Conservation (phyloP, 2,797 vertebrate genomes). For the Capromys pilorides region DNA sequence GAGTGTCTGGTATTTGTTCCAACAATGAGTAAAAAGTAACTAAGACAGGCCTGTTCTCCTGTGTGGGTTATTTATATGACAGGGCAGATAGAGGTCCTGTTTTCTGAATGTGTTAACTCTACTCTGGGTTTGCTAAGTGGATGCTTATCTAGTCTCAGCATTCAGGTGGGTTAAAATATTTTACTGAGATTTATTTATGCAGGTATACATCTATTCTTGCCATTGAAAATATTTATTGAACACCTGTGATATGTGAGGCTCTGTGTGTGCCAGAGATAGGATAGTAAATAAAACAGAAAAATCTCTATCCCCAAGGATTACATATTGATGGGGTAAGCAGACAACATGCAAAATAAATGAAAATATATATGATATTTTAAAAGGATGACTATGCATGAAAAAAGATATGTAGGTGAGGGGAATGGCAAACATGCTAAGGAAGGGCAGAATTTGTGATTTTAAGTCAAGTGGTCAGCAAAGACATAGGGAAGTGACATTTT, state of each 20-base stretch:
- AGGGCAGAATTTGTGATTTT: background rate
- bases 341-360: conserved; percentile 6
- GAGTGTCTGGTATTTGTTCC: no score
- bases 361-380: conserved; percentile 22
- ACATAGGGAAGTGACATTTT: background rate
- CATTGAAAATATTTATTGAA: conserved; percentile 59
- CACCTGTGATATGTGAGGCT: conserved; percentile 16
- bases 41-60: background rate
- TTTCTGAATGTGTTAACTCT: background rate
- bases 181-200: conserved; percentile 51
- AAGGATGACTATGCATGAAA: background rate
- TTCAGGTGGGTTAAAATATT: background rate
- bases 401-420: background rate
- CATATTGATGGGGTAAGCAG: background rate
- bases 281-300: conserved; percentile 49
- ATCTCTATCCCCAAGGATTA: background rate
- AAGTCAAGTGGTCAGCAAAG: background rate
- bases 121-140: background rate
- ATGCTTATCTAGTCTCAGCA: background rate
- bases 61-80: conserved; percentile 49
- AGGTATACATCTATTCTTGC: background rate
- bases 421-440: background rate
- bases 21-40: no score
- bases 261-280: background rate
- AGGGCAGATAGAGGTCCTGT: conserved; percentile 34